Conservation (phyloP, 2,797 vertebrate genomes). For the Oreochromis mossambicus region DNA sequence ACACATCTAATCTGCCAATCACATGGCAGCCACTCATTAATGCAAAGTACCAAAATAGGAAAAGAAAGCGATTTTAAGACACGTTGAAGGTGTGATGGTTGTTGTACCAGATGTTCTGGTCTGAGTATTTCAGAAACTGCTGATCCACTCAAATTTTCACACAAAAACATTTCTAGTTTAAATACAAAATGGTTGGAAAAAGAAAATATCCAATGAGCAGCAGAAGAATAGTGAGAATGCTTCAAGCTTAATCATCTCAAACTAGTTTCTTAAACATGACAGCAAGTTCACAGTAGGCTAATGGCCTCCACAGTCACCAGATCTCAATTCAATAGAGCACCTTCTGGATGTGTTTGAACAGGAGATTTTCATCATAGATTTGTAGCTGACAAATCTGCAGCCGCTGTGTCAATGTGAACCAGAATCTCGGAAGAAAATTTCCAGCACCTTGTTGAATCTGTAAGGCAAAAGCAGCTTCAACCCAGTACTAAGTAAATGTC, state of each 20-base stretch:
- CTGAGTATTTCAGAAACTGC: not conserved
- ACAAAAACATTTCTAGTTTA: not conserved
- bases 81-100: not conserved
- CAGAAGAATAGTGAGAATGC: not conserved
- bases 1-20: not conserved
- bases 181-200: not conserved
- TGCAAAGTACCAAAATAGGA: not conserved
- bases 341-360: not conserved
- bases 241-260: not conserved
- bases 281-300: not conserved
- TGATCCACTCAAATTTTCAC: not conserved
- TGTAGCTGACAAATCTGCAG: not conserved
- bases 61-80: not conserved
- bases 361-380: not conserved
- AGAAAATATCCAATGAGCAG: not conserved
- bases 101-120: not conserved
- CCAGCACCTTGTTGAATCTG: not conserved
- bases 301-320: not conserved
- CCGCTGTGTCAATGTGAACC: not conserved
- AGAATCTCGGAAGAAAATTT: not conserved
- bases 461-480: not conserved
- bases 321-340: not conserved
- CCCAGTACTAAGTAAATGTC: not conserved
- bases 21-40: not conserved
- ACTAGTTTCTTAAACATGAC: not conserved